Base-by-base conservation (phyloP, 2,888 invertebrate species). In the Chirona hameri region DNA sequence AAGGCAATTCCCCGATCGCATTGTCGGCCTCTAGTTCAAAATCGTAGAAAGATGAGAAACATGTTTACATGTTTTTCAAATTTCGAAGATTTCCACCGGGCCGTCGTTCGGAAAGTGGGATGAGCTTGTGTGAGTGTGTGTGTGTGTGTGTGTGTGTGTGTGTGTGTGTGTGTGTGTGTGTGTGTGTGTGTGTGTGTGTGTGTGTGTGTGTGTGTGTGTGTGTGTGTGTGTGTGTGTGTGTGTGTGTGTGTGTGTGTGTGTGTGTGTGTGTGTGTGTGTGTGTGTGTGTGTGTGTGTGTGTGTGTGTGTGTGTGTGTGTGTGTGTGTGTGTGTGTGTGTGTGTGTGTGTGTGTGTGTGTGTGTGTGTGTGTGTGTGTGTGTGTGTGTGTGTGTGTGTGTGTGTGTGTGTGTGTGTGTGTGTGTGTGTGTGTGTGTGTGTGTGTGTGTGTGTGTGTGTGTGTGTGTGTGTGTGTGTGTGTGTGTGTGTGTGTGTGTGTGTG, bases 81-180 rank as follows among this genome's bases (percentile, higher is more conserved):
- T n/a, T n/a, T n/a, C n/a, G n/a, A n/a, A n/a, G n/a, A n/a, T n/a
- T n/a, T n/a, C n/a, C n/a, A n/a, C n/a, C n/a, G n/a, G n/a, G n/a
- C n/a, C n/a, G n/a, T n/a, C n/a, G n/a, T n/a, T n/a, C n/a, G n/a
- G n/a, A n/a, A n/a, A n/a, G n/a, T n/a, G n/a, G n/a, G n/a, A n/a
- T n/a, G n/a, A n/a, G n/a, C n/a, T n/a, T n/a, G n/a, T 82, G 48
- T 65, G 48, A 65, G n/a, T 82, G 48, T 82, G 48, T 82, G 76
- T 82, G 48, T 82, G 76, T 82, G 76, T 82, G 48, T 82, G 76
- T 82, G 76, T 82, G 76, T 82, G 48, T 82, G 60, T 81, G 27
- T 81, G 29, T 81, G 60, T 81, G 60, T 81, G 60, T 81, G 29
- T 81, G 60, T 52, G 60, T 52, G 29, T 81, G 60, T 81, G 57